Conservation (phyloP, 2,113 vertebrate genomes). For the Phylloscopus whistleri region DNA sequence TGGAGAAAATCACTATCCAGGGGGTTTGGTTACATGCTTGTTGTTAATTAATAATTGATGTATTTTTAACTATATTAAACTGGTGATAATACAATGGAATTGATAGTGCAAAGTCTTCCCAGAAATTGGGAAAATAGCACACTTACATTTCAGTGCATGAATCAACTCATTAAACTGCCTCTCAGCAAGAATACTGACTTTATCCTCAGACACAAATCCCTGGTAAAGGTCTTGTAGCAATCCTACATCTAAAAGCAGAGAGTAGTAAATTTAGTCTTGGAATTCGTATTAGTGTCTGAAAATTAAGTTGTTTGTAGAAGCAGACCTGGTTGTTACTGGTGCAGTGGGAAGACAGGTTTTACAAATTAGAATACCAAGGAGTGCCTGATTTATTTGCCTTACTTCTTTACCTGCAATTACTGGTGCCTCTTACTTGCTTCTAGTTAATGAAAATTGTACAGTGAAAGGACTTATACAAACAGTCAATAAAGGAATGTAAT, state of each 20-base stretch:
- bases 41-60: not conserved
- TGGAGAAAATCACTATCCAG: not conserved
- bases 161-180: conserved; percentile 80
- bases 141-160: conserved; percentile 87
- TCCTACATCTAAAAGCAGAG: conserved; percentile 74
- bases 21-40: not conserved
- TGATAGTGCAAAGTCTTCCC: not conserved
- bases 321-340: not conserved
- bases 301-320: not conserved
- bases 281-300: not conserved
- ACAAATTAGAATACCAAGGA: not conserved
- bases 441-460: not conserved
- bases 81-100: not conserved
- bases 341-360: not conserved
- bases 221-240: conserved; percentile 83
- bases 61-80: not conserved
- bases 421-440: not conserved
- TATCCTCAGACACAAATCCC: conserved; percentile 78
- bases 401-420: not conserved
- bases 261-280: conserved; percentile 3
- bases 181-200: conserved; percentile 77
- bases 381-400: not conserved
- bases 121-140: not conserved
- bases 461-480: not conserved
- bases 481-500: not conserved